Conservation (phyloP, 2,888 invertebrate genomes). For the Diplazon laetatorius region DNA sequence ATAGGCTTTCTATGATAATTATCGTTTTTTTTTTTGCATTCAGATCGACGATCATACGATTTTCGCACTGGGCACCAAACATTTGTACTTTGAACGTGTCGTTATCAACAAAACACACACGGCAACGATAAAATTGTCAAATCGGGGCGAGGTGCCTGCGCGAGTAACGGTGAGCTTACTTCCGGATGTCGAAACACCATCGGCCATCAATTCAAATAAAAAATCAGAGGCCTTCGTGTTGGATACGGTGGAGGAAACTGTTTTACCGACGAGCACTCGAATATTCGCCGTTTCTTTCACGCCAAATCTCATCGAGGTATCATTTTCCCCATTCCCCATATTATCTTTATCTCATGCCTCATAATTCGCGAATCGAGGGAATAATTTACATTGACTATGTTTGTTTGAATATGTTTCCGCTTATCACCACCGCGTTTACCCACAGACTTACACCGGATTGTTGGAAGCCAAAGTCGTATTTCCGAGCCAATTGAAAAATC, state of each 20-base stretch:
- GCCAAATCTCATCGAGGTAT: conserved; percentile 81
- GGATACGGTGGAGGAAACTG: conserved; percentile 72
- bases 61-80: conserved; percentile 78
- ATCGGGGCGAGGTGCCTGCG: conserved; percentile 80
- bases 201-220: too few species aligned
- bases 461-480: conserved; percentile 73
- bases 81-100: conserved; percentile 81
- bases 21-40: conserved; percentile 42
- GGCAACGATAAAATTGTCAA: conserved; percentile 79
- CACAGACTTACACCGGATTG: conserved; percentile 74
- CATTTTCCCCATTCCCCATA: neutral
- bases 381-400: too few species aligned
- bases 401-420: neutral
- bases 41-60: conserved; percentile 79
- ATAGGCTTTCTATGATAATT: neutral
- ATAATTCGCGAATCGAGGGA: too few species aligned
- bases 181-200: conserved; percentile 66
- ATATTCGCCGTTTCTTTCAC: conserved; percentile 80
- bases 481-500: conserved; percentile 63
- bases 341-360: too few species aligned
- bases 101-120: conserved; percentile 77
- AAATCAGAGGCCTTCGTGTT: conserved; percentile 76
- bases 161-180: conserved; percentile 70
- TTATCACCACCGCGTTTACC: neutral
- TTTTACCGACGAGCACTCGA: conserved; percentile 79